Evolutionary conservation across 2,113 vertebrate species (phyloP).

Genomic region (Phrynosoma blainvillii): DNA sequence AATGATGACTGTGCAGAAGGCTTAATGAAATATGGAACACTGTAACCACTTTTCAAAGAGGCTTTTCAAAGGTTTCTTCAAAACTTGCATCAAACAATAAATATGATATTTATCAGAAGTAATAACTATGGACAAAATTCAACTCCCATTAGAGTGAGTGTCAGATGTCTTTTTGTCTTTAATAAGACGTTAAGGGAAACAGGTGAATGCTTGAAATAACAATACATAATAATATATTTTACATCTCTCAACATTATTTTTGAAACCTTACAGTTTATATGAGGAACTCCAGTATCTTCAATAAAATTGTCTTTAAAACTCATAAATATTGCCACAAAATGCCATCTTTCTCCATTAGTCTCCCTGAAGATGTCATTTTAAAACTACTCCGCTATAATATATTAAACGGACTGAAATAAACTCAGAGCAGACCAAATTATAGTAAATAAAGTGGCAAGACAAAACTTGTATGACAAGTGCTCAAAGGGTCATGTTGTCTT

Average conservation of each 20-base stretch:
- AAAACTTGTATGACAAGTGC: too few relatives aligned
- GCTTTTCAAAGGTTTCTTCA: constrained; percentile 25
- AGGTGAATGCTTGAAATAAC: too few relatives aligned
- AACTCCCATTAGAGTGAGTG: neutral
- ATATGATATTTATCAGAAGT: neutral
- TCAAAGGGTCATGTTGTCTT: neutral
- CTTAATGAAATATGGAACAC: constrained; percentile 40
- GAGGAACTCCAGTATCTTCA: constrained; percentile 11
- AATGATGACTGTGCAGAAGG: constrained; percentile 40
- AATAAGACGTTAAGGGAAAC: neutral
- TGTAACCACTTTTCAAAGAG: constrained; percentile 34
- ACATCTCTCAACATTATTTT: constrained; percentile 40
- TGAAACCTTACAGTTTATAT: constrained; percentile 35
- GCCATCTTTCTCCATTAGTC: constrained; percentile 20
- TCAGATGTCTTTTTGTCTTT: neutral
- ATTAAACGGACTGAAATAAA: constrained; percentile 23
- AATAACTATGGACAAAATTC: constrained; percentile 23
- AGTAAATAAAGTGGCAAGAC: neutral
- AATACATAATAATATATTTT: constrained; percentile 20
- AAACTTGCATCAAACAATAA: constrained; percentile 40
- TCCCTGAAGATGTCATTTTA: constrained; percentile 24
- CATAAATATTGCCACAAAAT: constrained; percentile 37
- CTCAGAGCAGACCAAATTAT: neutral
- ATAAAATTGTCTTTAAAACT: constrained; percentile 28
- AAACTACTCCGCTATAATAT: neutral